Percentiles rank a stretch among this genome's conserved stretches.
Evolutionary conservation across 1,140 invertebrate species (phyloP).

Genomic region (Papilio machaon): DNA sequence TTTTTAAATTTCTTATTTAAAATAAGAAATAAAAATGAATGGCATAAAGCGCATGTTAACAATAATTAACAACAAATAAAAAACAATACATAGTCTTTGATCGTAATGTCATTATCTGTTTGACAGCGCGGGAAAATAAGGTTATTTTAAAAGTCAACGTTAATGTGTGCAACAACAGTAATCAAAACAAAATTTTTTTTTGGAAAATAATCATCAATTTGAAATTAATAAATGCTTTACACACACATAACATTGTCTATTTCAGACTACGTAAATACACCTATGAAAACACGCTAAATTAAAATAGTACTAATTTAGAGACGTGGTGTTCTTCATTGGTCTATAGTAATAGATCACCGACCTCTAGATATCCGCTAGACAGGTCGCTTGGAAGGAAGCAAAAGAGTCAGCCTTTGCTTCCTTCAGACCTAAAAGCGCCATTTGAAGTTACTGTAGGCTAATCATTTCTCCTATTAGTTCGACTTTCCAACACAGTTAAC

Average conservation of each 20-base stretch:
- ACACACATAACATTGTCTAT: neutral
- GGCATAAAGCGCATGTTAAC: neutral
- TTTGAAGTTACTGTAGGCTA: too few relatives aligned
- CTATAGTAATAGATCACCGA: neutral
- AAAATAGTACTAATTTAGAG: neutral
- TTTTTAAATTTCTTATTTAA: constrained; percentile 28
- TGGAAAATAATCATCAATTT: neutral
- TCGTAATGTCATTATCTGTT: constrained; percentile 27
- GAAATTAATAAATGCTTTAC: neutral
- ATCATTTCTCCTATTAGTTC: too few relatives aligned
- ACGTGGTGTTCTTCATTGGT: constrained; percentile 27
- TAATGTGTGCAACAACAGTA: neutral
- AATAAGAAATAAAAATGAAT: constrained; percentile 23
- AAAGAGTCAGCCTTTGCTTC: too few relatives aligned
- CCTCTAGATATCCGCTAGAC: too few relatives aligned
- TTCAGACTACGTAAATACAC: constrained; percentile 7
- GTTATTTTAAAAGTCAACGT: neutral
- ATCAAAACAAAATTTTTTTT: neutral
- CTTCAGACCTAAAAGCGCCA: too few relatives aligned
- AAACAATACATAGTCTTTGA: constrained; percentile 13
- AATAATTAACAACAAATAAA: neutral
- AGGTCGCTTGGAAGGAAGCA: too few relatives aligned
- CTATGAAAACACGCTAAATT: constrained; percentile 25
- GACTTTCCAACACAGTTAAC: too few relatives aligned
- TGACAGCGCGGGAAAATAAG: constrained; percentile 33